phyloP scores from a whole-genome alignment of 2,888 invertebrate genomes.

The Thecophora atra region DNA sequence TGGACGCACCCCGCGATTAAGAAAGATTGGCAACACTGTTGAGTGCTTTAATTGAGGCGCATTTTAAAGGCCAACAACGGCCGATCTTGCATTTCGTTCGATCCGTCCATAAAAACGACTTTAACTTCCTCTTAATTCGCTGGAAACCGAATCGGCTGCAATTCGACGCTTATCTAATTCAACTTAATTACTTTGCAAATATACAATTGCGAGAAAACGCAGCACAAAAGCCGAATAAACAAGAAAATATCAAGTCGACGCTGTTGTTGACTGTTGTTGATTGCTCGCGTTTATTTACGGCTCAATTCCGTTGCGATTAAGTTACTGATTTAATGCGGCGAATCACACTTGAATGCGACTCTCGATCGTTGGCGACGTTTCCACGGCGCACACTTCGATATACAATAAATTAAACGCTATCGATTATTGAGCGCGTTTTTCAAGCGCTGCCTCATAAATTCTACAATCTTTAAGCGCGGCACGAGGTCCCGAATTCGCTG shows the following conservation, averaged over 20 bases:
- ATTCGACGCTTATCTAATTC: constrained; percentile 9
- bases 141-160: background rate
- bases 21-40: too few species aligned
- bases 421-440: constrained; percentile 34
- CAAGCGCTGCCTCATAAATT: constrained; percentile 16
- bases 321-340: constrained; percentile 33
- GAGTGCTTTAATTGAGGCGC: too few species aligned
- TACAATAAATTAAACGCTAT: constrained; percentile 32
- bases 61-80: background rate
- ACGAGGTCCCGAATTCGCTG: background rate
- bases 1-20: too few species aligned
- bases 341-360: constrained; percentile 23
- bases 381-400: background rate
- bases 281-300: constrained; percentile 37
- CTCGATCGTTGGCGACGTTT: background rate
- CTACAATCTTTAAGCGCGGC: constrained; percentile 19
- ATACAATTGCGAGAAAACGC: background rate
- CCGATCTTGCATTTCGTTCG: background rate
- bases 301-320: constrained; percentile 40
- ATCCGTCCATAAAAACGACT: background rate
- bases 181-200: constrained; percentile 4
- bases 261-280: constrained; percentile 21
- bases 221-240: background rate
- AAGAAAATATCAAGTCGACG: constrained; percentile 2
- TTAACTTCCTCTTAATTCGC: background rate